These are phyloP conservation scores for Bujurquina vittata DNA, from an alignment of 2,113 vertebrate species.

Conservation along the genomic window DNA sequence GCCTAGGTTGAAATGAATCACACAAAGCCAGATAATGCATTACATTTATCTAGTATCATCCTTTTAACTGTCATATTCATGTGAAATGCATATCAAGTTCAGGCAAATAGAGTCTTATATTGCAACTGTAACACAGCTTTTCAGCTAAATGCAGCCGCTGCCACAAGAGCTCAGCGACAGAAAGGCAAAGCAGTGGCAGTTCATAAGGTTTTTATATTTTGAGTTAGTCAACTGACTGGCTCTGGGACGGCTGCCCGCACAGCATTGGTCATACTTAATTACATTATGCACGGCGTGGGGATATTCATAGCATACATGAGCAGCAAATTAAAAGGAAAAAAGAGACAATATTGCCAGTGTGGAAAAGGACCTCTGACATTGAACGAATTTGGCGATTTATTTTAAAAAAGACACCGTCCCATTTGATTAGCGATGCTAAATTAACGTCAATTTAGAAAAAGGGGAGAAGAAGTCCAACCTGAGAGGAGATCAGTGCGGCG, in stretches of 20 bases:
- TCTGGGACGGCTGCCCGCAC: conserved; percentile 79
- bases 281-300: conserved; percentile 75
- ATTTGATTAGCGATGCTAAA: conserved; percentile 82
- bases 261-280: conserved; percentile 85
- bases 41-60: neutral
- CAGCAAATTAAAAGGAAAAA: conserved; percentile 59
- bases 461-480: conserved; percentile 66
- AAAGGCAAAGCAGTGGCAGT: conserved; percentile 52
- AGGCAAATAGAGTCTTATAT: neutral
- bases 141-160: neutral
- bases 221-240: conserved; percentile 79
- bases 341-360: conserved; percentile 74
- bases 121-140: neutral
- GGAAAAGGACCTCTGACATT: conserved; percentile 77
- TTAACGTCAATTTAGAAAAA: conserved; percentile 66
- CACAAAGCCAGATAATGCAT: neutral
- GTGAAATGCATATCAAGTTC: neutral
- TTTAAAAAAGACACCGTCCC: conserved; percentile 61
- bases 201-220: conserved; percentile 83
- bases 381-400: conserved; percentile 71
- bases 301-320: conserved; percentile 72
- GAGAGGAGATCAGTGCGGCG: conserved; percentile 57
- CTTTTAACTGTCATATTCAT: neutral
- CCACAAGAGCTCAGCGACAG: conserved; percentile 21
- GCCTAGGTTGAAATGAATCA: neutral